Base-by-base conservation (phyloP, 1,140 invertebrate species). In the Halictus rubicundus region DNA sequence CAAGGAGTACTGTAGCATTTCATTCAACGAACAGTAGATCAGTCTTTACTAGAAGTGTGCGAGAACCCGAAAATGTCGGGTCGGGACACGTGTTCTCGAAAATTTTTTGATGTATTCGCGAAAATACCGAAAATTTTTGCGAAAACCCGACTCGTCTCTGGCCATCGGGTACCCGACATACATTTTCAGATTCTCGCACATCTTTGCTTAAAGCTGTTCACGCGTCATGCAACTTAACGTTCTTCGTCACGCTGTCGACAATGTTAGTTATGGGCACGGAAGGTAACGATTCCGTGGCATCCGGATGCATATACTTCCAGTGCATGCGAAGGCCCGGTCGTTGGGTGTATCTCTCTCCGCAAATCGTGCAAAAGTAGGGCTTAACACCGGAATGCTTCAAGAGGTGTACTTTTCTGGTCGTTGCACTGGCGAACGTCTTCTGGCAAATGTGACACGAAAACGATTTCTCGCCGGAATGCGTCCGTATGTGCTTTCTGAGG, bases 381-480 rank as follows among this genome's bases (percentile, higher is more conserved):
- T 94, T 93, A 77, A 95, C 94, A 1, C 95, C 95, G 2, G 94
- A 95, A 85, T 95, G 95, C 46, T 94, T 94, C 23, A 95, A 90
- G n/a, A 95, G 92, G 82, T 95, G 95, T 54, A 90, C 89, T 59
- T 91, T 87, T 21, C 87, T 87, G 46, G 87, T 90, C 37, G 83
- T 88, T 0, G 78, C 79, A 0, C 83, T 86, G 0, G 71, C 64
- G 12, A 92, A 92, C 0, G 60, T 65, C 59, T 94, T 92, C 23
- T 88, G 66, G 75, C 95, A 95, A 65, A 94, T 93, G 71, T 89
- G 88, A 84, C 95, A 95, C 70, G 92, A 93, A 92, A 87, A 80
- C 4, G 64, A 52, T 42, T 68, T 95, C 91, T 25, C 93, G 93
- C 84, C 94, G 89, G 89, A 71, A 93, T 88, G 94, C 21, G 84